A percentile compares a stretch with the other conserved stretches of the same genome.
Conservation (phyloP, 2,797 vertebrate species). For the Pyrocephalus nanus region DNA sequence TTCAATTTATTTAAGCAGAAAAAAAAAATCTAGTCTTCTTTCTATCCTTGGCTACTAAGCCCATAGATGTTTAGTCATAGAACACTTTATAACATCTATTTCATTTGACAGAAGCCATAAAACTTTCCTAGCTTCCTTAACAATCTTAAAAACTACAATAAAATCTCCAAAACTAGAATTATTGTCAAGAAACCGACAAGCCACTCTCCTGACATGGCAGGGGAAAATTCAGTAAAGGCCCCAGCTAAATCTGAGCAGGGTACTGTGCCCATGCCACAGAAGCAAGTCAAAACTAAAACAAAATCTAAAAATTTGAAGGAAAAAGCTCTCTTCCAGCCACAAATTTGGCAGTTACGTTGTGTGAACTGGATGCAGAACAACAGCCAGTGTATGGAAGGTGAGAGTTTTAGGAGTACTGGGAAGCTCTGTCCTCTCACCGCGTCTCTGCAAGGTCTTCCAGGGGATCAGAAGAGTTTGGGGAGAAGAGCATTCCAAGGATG, state of each 20-base stretch:
- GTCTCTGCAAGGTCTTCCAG: neutral
- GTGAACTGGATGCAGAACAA: neutral
- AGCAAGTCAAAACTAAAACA: neutral
- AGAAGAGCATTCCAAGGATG: neutral
- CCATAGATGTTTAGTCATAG: neutral
- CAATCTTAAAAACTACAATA: slow-evolving; percentile 5
- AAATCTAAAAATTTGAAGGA: neutral
- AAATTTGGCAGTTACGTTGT: neutral
- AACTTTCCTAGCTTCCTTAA: slow-evolving; percentile 4
- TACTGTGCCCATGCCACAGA: neutral
- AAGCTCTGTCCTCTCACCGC: neutral
- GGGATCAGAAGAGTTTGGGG: neutral
- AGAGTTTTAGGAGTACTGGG: neutral
- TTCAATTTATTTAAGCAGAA: neutral
- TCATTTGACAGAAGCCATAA: slow-evolving; percentile 29
- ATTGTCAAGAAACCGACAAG: neutral
- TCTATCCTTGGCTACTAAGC: neutral
- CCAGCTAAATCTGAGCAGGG: neutral
- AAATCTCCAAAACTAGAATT: neutral
- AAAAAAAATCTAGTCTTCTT: neutral
- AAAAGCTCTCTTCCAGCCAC: neutral
- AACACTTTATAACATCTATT: neutral
- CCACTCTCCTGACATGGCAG: neutral
- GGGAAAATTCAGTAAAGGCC: neutral
- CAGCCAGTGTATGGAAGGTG: neutral